Evolutionary conservation across 2,797 vertebrate genomes (phyloP).

Genomic region (Geotrypetes seraphini): DNA sequence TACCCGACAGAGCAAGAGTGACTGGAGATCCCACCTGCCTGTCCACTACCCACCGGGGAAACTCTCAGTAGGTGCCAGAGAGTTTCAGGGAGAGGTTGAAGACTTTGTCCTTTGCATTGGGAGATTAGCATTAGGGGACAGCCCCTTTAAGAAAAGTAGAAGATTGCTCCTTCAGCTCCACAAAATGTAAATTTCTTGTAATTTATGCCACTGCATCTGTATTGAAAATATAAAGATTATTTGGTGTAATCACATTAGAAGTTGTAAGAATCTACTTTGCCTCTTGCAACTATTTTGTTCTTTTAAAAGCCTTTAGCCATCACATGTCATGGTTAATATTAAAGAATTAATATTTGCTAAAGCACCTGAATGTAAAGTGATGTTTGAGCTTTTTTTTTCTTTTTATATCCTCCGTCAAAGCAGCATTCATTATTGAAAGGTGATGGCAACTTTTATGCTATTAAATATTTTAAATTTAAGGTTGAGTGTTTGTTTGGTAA

Average conservation of each 20-base stretch:
- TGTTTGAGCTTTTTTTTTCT: slow-evolving; percentile 37
- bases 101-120: too few species aligned
- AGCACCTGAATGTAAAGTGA: slow-evolving; percentile 50
- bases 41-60: too few species aligned
- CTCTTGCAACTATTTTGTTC: slow-evolving; percentile 26
- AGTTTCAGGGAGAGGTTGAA: too few species aligned
- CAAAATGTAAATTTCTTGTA: too few species aligned
- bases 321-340: slow-evolving; percentile 16
- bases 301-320: slow-evolving; percentile 31
- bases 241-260: slow-evolving; percentile 39
- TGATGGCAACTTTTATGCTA: slow-evolving; percentile 28
- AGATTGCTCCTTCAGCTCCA: too few species aligned
- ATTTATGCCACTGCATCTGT: background rate
- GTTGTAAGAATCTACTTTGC: slow-evolving; percentile 21
- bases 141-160: too few species aligned
- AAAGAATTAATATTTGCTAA: slow-evolving; percentile 31
- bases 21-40: too few species aligned
- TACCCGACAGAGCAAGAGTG: too few species aligned
- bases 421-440: slow-evolving; percentile 22
- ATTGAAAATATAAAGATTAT: slow-evolving; percentile 18
- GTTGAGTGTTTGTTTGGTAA: slow-evolving; percentile 33
- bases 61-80: too few species aligned
- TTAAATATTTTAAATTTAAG: slow-evolving; percentile 29
- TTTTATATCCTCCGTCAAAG: slow-evolving; percentile 33
- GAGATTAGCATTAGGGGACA: too few species aligned